Conservation (phyloP, 2,888 invertebrate species). For the Monochamus alternatus region DNA sequence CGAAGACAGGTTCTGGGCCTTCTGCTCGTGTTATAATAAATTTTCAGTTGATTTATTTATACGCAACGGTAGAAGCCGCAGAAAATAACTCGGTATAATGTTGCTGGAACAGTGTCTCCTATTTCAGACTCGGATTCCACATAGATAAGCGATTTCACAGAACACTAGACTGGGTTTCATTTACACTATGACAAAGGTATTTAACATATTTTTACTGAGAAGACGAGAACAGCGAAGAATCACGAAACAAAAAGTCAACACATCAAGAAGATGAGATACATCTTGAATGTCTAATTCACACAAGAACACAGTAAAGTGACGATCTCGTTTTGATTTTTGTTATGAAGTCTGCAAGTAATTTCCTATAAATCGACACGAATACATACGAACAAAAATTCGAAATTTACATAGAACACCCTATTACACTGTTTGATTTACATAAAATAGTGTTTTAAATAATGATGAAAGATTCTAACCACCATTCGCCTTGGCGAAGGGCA, state of each 20-base stretch:
- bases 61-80: background rate
- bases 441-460: too few species aligned
- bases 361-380: too few species aligned
- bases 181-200: constrained; percentile 23
- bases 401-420: too few species aligned
- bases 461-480: too few species aligned
- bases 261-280: background rate
- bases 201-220: constrained; percentile 4
- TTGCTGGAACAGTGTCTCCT: background rate
- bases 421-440: too few species aligned
- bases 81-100: constrained; percentile 2
- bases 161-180: constrained; percentile 21
- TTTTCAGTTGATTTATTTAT: constrained; percentile 1
- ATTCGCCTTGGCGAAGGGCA: too few species aligned
- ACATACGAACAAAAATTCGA: too few species aligned
- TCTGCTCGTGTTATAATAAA: constrained; percentile 7
- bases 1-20: background rate
- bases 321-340: too few species aligned
- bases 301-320: too few species aligned
- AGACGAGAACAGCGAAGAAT: background rate
- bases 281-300: too few species aligned
- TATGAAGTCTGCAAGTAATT: too few species aligned
- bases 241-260: too few species aligned
- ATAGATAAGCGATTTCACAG: constrained; percentile 30
- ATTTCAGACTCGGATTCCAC: constrained; percentile 24